Base-by-base conservation (phyloP, 37 sponge, comb jelly and placozoan species). In the Tethya wilhelma region DNA sequence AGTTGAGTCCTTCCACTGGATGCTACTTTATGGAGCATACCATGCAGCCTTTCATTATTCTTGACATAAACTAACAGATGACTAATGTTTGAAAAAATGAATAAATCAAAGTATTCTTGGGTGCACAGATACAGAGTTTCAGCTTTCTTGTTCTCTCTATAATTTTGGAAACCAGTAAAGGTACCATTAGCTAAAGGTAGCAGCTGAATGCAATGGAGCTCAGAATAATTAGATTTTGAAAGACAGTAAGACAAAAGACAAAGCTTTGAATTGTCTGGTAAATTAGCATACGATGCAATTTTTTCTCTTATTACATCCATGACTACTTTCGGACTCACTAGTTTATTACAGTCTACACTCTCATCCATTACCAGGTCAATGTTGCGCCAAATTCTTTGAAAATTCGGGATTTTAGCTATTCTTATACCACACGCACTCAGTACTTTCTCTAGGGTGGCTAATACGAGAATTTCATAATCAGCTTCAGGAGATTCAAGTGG, bases 231-330 rank as follows among this genome's bases (percentile, higher is more conserved):
- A 7, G n/a, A 26, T 19, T 87, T 82, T 23, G 53, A 63, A 12
- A 87, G 71, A 43, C 88, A 87, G 77, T 87, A 87, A 1, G 23
- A 49, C 36, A 87, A 77, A 41, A 87, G 38, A 29, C 70, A 60
- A 22, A 67, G 19, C 38, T 87, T 87, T 22, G 62, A 64, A 55
- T 22, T 29, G 55, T 38, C 9, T 8, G 38, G 56, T 75, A 74
- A 14, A 0, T 41, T 41, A 19, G 8, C 29, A 68, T 87, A 87
- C 38, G 74, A 67, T 14, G 33, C 17, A 31, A 31, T 32, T 30
- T 74, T 39, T 23, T 0, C 34, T 46, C 56, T 73, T 7, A 87
- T 22, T 1, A 28, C 23, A 36, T 44, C 5, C 22, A 74, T 38
- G 0, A 40, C 75, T 14, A 74, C 57, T 1, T 30, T 30, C 14